These are phyloP conservation scores for Paralichthys olivaceus DNA, from an alignment of 2,113 vertebrate genomes.

Conservation along the genomic window DNA sequence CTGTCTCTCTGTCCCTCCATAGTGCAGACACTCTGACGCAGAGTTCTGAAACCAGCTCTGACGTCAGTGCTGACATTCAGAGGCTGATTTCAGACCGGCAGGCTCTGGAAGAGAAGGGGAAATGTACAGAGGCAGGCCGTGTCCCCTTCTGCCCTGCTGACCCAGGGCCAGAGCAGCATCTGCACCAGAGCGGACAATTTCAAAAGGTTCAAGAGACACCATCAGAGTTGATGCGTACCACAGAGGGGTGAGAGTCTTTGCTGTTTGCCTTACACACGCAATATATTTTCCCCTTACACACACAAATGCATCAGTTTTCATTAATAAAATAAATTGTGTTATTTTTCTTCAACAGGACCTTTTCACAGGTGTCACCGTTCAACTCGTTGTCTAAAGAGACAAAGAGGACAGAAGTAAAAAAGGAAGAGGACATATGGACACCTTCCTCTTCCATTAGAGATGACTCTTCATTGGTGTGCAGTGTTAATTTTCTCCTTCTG, in stretches of 20 bases:
- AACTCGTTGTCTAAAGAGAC: neutral
- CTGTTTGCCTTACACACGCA: neutral
- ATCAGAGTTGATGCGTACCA: slow-evolving; percentile 5
- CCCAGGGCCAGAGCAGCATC: slow-evolving; percentile 35
- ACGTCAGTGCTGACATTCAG: slow-evolving; percentile 68
- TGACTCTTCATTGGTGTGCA: slow-evolving; percentile 29
- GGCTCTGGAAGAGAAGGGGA: slow-evolving; percentile 27
- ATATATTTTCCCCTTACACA: neutral
- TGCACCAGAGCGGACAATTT: neutral
- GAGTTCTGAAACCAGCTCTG: slow-evolving; percentile 48
- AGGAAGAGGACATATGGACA: neutral
- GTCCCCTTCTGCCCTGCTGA: slow-evolving; percentile 36
- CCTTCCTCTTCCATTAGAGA: slow-evolving; percentile 4
- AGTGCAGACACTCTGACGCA: slow-evolving; percentile 51
- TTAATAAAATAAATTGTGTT: neutral
- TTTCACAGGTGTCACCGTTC: neutral
- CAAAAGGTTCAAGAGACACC: neutral
- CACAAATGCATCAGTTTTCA: neutral
- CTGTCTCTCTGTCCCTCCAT: neutral
- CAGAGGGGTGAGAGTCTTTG: slow-evolving; percentile 28
- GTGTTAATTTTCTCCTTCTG: neutral
- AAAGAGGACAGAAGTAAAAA: slow-evolving; percentile 3
- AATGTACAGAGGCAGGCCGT: neutral
- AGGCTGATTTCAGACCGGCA: slow-evolving; percentile 48
- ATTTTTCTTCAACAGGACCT: slow-evolving; percentile 42